Conservation (phyloP, 2,888 invertebrate genomes). For the Drosophila kokeensis region DNA sequence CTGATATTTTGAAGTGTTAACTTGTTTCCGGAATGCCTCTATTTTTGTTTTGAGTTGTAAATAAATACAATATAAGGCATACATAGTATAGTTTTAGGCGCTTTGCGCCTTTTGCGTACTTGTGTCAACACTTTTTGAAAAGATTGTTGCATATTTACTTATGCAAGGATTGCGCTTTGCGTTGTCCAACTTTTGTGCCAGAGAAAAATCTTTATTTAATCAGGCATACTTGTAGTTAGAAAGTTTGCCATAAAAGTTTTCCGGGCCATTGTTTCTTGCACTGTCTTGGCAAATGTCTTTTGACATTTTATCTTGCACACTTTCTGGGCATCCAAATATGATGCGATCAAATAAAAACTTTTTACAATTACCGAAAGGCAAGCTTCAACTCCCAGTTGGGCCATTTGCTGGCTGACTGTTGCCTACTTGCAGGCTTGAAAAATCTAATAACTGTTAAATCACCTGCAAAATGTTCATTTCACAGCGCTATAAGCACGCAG, state of each 20-base stretch:
- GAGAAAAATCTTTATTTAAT: constrained; percentile 78
- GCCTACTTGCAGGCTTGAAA: constrained; percentile 33
- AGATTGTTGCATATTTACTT: constrained; percentile 65
- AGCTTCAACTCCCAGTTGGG: constrained; percentile 36
- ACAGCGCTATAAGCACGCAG: constrained; percentile 77
- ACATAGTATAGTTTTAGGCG: constrained; percentile 35
- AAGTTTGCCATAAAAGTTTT: constrained; percentile 64
- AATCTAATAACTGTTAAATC: constrained; percentile 81
- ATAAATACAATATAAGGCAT: constrained; percentile 29
- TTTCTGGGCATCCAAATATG: constrained; percentile 50
- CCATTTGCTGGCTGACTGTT: constrained; percentile 21
- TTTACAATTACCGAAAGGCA: constrained; percentile 48
- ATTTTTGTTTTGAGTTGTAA: neutral
- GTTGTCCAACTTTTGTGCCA: constrained; percentile 50
- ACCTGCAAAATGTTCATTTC: constrained; percentile 82
- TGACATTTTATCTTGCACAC: constrained; percentile 66
- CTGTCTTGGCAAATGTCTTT: constrained; percentile 58
- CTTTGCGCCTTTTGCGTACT: constrained; percentile 26
- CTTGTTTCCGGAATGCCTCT: neutral
- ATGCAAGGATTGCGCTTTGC: constrained; percentile 41
- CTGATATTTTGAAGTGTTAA: neutral
- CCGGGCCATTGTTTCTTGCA: constrained; percentile 64
- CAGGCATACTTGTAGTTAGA: constrained; percentile 68
- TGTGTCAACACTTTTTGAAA: constrained; percentile 56
- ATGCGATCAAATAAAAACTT: constrained; percentile 80